These are phyloP conservation scores for Lytechinus pictus DNA, from an alignment of 35 echinoderm and acorn worm genomes.

Conservation along the genomic window DNA sequence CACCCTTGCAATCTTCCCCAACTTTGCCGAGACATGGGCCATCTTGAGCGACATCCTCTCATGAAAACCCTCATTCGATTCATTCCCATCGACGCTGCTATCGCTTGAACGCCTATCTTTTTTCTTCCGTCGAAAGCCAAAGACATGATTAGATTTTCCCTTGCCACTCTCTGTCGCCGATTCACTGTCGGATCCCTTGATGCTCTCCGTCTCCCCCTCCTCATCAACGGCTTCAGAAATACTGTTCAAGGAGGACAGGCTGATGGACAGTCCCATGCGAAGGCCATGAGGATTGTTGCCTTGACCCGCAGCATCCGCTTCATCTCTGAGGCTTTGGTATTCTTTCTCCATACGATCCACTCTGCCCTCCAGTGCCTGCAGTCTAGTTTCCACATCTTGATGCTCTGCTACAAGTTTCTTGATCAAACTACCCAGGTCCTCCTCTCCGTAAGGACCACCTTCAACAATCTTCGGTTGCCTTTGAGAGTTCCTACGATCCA, in stretches of 20 bases:
- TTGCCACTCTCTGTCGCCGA: neutral
- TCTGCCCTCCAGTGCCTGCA: neutral
- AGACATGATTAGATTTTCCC: neutral
- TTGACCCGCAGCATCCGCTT: neutral
- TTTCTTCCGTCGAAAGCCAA: neutral
- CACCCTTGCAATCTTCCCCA: slow-evolving; percentile 33
- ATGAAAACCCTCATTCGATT: neutral
- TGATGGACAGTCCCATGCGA: neutral
- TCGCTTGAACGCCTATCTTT: neutral
- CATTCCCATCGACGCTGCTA: neutral
- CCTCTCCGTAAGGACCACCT: neutral
- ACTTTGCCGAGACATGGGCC: slow-evolving; percentile 22
- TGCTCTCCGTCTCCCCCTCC: neutral
- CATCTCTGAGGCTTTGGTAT: neutral
- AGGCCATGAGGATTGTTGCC: slow-evolving; percentile 26
- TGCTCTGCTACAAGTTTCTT: neutral
- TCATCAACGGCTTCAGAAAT: neutral
- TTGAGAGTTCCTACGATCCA: neutral
- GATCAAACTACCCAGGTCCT: neutral
- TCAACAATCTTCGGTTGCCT: neutral
- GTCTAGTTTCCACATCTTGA: neutral
- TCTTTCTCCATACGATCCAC: neutral
- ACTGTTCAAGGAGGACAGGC: neutral
- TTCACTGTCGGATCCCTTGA: neutral
- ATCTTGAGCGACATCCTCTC: slow-evolving; percentile 25